Conservation (phyloP, 1,140 invertebrate genomes). For the Microplitis mediator region DNA sequence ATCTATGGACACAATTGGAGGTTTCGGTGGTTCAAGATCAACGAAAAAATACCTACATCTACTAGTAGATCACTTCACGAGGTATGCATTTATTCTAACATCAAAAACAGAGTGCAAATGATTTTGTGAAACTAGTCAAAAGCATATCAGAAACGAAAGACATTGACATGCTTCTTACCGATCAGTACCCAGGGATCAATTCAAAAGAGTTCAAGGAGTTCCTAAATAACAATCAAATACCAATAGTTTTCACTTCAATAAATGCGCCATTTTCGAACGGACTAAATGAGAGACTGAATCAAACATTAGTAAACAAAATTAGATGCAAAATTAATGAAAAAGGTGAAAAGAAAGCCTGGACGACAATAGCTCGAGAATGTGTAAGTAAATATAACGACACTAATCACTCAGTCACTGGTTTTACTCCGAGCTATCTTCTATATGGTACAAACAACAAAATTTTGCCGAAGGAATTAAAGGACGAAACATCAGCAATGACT, state of each 20-base stretch:
- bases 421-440: neutral
- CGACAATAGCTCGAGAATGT: neutral
- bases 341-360: neutral
- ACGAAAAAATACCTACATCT: constrained; percentile 10
- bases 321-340: neutral
- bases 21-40: constrained; percentile 33
- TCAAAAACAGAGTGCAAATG: neutral
- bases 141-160: neutral
- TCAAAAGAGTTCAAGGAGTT: neutral
- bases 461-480: neutral
- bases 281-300: neutral
- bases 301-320: neutral
- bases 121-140: neutral
- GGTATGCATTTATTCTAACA: neutral
- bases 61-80: neutral
- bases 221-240: neutral
- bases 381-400: neutral
- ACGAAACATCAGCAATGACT: neutral
- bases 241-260: neutral
- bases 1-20: constrained; percentile 41
- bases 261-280: neutral
- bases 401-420: neutral
- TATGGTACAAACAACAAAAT: neutral
- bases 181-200: neutral
- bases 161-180: neutral